Percentiles rank a stretch among this genome's conserved stretches.
Conservation (phyloP, 1,140 invertebrate species). For the Steinernema feltiae region DNA sequence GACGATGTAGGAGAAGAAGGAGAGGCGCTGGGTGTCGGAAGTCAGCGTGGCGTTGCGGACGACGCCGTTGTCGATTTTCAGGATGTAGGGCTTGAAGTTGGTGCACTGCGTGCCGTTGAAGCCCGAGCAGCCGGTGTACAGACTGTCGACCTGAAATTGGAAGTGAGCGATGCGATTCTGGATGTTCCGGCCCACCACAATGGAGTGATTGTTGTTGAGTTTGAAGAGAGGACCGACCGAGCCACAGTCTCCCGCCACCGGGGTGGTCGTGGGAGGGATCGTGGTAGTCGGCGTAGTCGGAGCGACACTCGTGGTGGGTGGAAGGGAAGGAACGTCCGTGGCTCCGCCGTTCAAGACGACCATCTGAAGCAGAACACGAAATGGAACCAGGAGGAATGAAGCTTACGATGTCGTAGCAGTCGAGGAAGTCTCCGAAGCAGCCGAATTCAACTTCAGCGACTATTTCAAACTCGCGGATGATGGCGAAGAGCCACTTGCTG, state of each 20-base stretch:
- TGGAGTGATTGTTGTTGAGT: not conserved
- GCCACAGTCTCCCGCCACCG: not conserved
- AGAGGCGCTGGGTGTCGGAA: not conserved
- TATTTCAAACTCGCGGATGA: too few relatives aligned
- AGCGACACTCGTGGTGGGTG: not conserved
- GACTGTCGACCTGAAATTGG: not conserved
- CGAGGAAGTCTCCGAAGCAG: too few relatives aligned
- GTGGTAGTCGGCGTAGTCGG: not conserved
- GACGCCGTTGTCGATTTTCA: constrained; percentile 9
- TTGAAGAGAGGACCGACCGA: not conserved
- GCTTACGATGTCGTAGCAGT: too few relatives aligned
- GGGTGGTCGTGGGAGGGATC: not conserved
- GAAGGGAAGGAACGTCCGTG: not conserved
- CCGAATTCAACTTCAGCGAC: too few relatives aligned
- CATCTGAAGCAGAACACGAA: too few relatives aligned
- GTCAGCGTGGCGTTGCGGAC: not conserved
- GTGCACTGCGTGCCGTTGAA: constrained; percentile 3
- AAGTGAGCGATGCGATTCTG: not conserved
- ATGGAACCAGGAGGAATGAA: too few relatives aligned
- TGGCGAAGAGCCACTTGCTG: too few relatives aligned
- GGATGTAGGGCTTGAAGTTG: constrained; percentile 12
- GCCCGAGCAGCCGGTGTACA: not conserved
- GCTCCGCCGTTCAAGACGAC: not conserved
- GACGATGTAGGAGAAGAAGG: not conserved
- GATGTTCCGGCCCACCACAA: not conserved